A percentile compares a stretch with the other conserved stretches of the same genome.
Conservation (phyloP, 2,797 vertebrate species). For the Rachycentron canadum region DNA sequence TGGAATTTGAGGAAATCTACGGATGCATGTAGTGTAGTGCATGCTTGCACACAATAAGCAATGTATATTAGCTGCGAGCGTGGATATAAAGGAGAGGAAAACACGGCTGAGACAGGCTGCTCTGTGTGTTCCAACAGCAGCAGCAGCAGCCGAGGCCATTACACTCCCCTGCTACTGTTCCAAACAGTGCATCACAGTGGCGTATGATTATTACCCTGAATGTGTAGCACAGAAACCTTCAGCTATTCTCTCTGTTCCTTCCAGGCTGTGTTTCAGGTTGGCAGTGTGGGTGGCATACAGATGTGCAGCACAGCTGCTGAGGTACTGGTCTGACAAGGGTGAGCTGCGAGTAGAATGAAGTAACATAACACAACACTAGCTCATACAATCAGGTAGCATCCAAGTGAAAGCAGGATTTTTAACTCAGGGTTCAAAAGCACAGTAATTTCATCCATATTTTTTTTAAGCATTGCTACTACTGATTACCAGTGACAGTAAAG, state of each 20-base stretch:
- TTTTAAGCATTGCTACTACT: not conserved
- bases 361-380: not conserved
- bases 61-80: not conserved
- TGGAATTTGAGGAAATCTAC: conserved; percentile 31
- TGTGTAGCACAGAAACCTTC: conserved; percentile 26
- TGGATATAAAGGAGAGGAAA: conserved; percentile 25
- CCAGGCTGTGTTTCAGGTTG: conserved; percentile 36
- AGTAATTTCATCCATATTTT: not conserved
- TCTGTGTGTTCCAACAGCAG: conserved; percentile 39
- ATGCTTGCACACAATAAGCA: not conserved
- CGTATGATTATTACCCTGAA: conserved; percentile 48
- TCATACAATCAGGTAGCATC: not conserved
- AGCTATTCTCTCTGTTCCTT: conserved; percentile 46
- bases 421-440: not conserved
- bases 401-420: not conserved
- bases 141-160: conserved; percentile 55
- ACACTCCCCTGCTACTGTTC: conserved; percentile 49
- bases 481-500: too few relatives aligned
- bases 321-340: conserved; percentile 53
- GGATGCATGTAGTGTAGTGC: too few relatives aligned
- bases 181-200: conserved; percentile 43
- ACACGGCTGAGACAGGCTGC: conserved; percentile 16
- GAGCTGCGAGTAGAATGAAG: conserved; percentile 42
- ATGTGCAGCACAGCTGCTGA: conserved; percentile 58
- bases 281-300: conserved; percentile 65